Evolutionary conservation across 2,113 vertebrate genomes (phyloP), one percentile per base, ranked within the genome.

Genomic region (Xiphophorus couchianus): DNA sequence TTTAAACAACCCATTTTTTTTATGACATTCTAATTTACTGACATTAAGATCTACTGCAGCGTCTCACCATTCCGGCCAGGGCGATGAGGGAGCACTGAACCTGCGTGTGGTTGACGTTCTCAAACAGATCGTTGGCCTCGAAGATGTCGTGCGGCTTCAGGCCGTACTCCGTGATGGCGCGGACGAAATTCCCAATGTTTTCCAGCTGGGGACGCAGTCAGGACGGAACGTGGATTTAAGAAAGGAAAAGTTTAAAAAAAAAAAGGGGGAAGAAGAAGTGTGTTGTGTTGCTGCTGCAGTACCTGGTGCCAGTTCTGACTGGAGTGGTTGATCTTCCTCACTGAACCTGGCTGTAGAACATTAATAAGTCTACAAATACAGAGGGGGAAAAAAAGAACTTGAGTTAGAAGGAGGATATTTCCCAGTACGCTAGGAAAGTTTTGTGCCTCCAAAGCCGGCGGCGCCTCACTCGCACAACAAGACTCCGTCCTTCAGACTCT

Each of bases 231-330:
- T 25, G 6, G 30, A 67, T 35, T 66, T 29, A 63, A 39, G 31
- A 33, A 8, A 7, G 31, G 31, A 7, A 33, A 33, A 33, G 6
- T 7, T 3, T 2, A 0, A 4, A 30, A 30, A 33, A 33, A 33
- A 33, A 6, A 7, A 7, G 31, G 73, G 79, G 28, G 28, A 84
- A 92, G 86, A 74, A 72, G 63, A 66, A 58, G 60, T 10, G 3
- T 64, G 39, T 48, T 11, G n/a, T 69, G 37, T 67, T 63, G 62
- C 29, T 33, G 35, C 10, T 39, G 5, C 5, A 30, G 94, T 82
- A 98, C 97, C 97, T 98, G 96, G 88, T 97, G 97, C 97, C 97
- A 99, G 82, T 98, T 98, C 78, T 97, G 97, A 80, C 82, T 90
- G 7, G 97, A 96, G 31, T 91, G 94, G 22, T 95, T 98, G 79